Base-by-base conservation (phyloP, 2,797 vertebrate genomes). In the Phataginus tetradactyla region DNA sequence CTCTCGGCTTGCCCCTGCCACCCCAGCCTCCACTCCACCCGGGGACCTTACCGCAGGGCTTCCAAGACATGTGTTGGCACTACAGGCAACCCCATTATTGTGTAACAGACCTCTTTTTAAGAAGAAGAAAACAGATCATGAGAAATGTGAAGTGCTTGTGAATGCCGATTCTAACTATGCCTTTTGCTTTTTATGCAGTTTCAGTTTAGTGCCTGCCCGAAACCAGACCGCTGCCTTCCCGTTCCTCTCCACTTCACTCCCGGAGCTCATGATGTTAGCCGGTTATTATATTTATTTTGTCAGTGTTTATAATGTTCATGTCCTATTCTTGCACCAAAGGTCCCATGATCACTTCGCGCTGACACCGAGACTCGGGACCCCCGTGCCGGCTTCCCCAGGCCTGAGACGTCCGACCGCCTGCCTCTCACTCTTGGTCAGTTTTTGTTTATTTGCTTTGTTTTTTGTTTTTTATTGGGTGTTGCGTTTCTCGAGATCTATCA, bases 381-480 rank as follows among this genome's bases (percentile, higher is more conserved):
- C 14, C 10, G 1, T n/a, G 39, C 59, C 32, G 66, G 20, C 45
- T 51, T 57, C 23, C 12, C 17, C 14, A 12, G 9, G 14, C 25
- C 34, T 61, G 17, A 57, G n/a, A 27, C 84, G 66, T 71, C 34
- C 32, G 25, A 17, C 3, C 34, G 72, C 17, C 14, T 53, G 57
- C 39, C 55, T 86, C 71, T 83, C 42, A 4, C 15, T 51, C 2
- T 37, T 45, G 39, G 55, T 17, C 69, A 72, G 23, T 14, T 64
- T 27, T 42, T 66, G 20, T 59, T 81, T 45, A 1, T 90, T 63
- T 39, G 4, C 39, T 80, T 90, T 55, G 27, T 0, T 69, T 55
- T 63, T 71, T 92, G 21, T 92, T 84, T 88, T 32, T 59, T 84
- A 68, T 74, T 74, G 42, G 55, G 25, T 75, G 25, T 34, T 86